These are phyloP conservation scores for Geotrypetes seraphini DNA, from an alignment of 2,797 vertebrate genomes.

Conservation along the genomic window DNA sequence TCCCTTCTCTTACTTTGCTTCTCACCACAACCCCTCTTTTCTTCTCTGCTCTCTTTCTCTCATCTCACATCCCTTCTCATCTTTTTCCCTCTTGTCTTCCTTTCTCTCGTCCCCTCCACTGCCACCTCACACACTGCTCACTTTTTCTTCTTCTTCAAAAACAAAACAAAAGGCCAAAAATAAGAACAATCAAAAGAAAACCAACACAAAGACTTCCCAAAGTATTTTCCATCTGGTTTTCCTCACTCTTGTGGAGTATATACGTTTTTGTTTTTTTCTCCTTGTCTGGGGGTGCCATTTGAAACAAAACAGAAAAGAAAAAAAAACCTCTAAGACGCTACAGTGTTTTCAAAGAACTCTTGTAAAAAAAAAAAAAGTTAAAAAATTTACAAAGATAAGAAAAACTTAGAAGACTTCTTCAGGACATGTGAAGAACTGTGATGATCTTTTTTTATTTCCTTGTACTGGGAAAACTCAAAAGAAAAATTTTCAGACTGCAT, in stretches of 20 bases:
- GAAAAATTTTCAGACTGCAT: slow-evolving; percentile 36
- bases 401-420: not conserved
- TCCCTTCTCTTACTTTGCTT: not conserved
- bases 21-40: not conserved
- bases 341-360: no score
- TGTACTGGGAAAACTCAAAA: slow-evolving; percentile 23
- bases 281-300: no score
- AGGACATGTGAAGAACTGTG: slow-evolving; percentile 5
- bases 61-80: not conserved
- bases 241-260: no score
- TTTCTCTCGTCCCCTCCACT: not conserved
- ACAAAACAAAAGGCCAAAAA: not conserved
- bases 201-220: no score
- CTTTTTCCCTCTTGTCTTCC: not conserved
- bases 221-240: no score
- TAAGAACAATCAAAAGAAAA: no score
- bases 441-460: slow-evolving; percentile 28
- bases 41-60: not conserved
- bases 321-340: slow-evolving; percentile 24
- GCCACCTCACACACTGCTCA: not conserved
- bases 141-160: not conserved
- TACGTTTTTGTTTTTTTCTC: no score
- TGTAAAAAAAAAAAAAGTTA: no score
- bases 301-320: slow-evolving; percentile 1
- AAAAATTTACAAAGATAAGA: slow-evolving; percentile 2